phyloP scores from a whole-genome alignment of 2,888 invertebrate species.

The Margaritifera margaritifera region DNA sequence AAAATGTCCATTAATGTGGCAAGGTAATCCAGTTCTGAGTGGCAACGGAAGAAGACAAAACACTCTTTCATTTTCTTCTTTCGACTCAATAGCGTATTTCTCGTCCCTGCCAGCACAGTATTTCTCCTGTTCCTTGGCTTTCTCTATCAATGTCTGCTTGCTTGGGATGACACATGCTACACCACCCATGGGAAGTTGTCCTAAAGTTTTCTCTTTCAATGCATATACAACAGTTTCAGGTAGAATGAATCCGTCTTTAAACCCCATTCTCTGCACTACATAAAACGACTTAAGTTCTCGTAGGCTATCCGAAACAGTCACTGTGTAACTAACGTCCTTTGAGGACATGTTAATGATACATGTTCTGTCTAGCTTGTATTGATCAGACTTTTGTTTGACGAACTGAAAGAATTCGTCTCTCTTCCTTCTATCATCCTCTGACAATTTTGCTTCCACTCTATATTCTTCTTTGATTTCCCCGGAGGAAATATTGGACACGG shows the following conservation, averaged over 20 bases:
- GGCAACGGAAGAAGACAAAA: constrained; percentile 60
- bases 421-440: too few species aligned
- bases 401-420: too few species aligned
- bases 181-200: constrained; percentile 50
- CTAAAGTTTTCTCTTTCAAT: constrained; percentile 42
- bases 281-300: constrained; percentile 15
- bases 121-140: too few species aligned
- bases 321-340: constrained; percentile 15
- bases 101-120: too few species aligned
- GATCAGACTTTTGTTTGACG: constrained; percentile 4
- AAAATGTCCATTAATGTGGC: constrained; percentile 66
- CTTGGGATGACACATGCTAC: too few species aligned
- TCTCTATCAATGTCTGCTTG: too few species aligned
- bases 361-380: constrained; percentile 9
- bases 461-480: constrained; percentile 4
- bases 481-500: constrained; percentile 20
- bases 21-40: constrained; percentile 31
- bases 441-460: too few species aligned
- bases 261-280: constrained; percentile 35
- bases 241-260: not conserved
- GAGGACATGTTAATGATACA: too few species aligned
- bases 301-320: constrained; percentile 21
- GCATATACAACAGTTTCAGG: constrained; percentile 36
- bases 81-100: too few species aligned
- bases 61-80: too few species aligned